A percentile compares a stretch with the other conserved stretches of the same genome.
Conservation (phyloP, 92 coral and sea anemone species). For the Phenganax marumi region DNA sequence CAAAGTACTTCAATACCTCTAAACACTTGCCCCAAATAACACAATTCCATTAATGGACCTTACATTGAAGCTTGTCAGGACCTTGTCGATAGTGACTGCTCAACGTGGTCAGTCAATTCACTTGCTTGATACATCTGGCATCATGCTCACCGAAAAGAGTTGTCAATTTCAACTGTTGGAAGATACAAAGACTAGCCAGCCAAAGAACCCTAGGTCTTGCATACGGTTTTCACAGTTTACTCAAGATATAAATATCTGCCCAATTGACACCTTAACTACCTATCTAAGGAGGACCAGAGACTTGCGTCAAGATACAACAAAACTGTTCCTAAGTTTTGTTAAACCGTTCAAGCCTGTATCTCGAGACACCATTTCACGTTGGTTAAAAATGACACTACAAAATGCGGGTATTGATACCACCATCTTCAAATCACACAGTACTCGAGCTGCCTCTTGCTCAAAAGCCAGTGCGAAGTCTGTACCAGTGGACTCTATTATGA, state of each 20-base stretch:
- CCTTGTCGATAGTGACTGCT: conserved; percentile 37
- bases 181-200: conserved; percentile 45
- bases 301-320: conserved; percentile 3
- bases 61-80: conserved; percentile 49
- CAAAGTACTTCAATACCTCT: conserved; percentile 13
- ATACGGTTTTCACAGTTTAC: conserved; percentile 23
- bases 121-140: conserved; percentile 51
- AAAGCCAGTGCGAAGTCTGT: conserved; percentile 50
- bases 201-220: not conserved
- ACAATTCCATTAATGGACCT: conserved; percentile 4
- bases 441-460: conserved; percentile 59
- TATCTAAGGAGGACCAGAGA: conserved; percentile 37
- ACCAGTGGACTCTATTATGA: conserved; percentile 39
- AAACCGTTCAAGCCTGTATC: conserved; percentile 23
- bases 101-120: conserved; percentile 46
- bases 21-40: conserved; percentile 11
- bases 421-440: conserved; percentile 58
- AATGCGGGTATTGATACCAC: conserved; percentile 55
- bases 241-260: conserved; percentile 48
- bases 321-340: conserved; percentile 5
- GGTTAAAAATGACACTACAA: conserved; percentile 13
- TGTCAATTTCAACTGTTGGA: conserved; percentile 25
- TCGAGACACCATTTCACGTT: conserved; percentile 3
- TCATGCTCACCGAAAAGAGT: conserved; percentile 41
- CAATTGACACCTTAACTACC: conserved; percentile 24